Evolutionary conservation across 2,888 invertebrate species (phyloP).

Genomic region (Acronicta aceris): DNA sequence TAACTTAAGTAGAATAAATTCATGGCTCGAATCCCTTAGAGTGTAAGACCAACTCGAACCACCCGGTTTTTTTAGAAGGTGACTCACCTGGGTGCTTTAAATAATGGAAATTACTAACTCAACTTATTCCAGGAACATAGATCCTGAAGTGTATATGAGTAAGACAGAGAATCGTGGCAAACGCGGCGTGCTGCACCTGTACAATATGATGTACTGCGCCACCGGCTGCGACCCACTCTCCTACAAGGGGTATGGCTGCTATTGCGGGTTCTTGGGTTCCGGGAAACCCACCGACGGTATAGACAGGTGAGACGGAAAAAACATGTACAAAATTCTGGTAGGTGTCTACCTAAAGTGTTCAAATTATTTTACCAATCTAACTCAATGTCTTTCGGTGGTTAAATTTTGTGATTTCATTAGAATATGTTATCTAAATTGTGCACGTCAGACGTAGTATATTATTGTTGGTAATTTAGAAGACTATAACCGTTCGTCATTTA

Average conservation of each 20-base stretch:
- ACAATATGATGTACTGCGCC: slow-evolving; percentile 95
- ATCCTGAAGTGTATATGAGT: slow-evolving; percentile 66
- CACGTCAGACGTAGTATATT: no score
- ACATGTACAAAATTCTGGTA: neutral
- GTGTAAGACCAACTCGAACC: no score
- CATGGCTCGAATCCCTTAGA: no score
- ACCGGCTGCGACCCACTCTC: slow-evolving; percentile 95
- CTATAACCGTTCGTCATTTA: no score
- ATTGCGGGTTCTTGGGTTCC: slow-evolving; percentile 94
- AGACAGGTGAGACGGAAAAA: slow-evolving; percentile 33
- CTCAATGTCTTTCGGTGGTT: no score
- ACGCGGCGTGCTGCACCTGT: slow-evolving; percentile 93
- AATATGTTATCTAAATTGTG: no score
- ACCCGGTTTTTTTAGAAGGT: no score
- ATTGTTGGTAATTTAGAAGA: no score
- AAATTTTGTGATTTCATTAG: no score
- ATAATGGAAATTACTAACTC: neutral
- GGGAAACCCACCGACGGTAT: slow-evolving; percentile 50
- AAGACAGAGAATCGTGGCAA: slow-evolving; percentile 89
- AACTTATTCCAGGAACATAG: slow-evolving; percentile 66
- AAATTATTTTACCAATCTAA: no score
- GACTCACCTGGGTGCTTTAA: neutral
- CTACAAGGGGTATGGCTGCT: slow-evolving; percentile 97
- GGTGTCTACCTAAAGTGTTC: neutral
- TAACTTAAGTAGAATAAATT: no score